Evolutionary conservation across 1,140 invertebrate genomes (phyloP), one percentile per base, ranked within the genome.

Genomic region (Drosophila orena): DNA sequence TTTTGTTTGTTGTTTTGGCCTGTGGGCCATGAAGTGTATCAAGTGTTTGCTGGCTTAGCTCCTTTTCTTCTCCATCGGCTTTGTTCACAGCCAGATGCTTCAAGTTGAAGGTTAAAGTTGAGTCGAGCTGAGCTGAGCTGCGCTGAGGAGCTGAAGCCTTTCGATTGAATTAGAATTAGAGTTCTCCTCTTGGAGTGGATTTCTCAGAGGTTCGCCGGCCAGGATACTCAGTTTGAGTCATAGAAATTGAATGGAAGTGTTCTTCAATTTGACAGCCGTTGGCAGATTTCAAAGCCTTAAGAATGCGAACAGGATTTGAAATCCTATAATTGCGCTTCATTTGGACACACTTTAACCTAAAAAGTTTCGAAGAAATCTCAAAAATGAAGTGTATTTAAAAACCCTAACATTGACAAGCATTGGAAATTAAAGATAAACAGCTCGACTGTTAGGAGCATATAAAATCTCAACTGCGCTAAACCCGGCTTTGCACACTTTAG

Each of bases 61-160:
- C 47, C 72, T 64, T 55, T 78, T 70, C 58, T 47, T 56, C 77
- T 53, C 58, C 22, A 10, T 12, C 49, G 30, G 30, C 59, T 58
- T 43, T 75, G 68, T 57, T 42, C 57, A 10, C 42, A 2, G 20
- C 60, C 61, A 6, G 42, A 55, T 20, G 47, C 65, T 57, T 68
- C 75, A 88, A 79, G 66, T 88, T 88, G 83, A 86, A 86, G 83
- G 83, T 88, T 86, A 88, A 88, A 86, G 81, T 86, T 86, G 81
- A 86, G 17, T 17, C 17, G 17, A 17, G 17, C 17, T 17, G 17
- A 17, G 17, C 17, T 17, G 17, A 17, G 43, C 34, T 35, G 52
- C 24, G 35, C 35, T 49, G 22, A 15, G 20, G 22, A 20, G 20
- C 17, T 60, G 35, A 59, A 61, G 38, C 59, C 57, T 72, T 57